A percentile compares a stretch with the other conserved stretches of the same genome.
These are phyloP conservation scores for Drosophila conformis DNA, from an alignment of 2,888 invertebrate species.

Conservation along the genomic window DNA sequence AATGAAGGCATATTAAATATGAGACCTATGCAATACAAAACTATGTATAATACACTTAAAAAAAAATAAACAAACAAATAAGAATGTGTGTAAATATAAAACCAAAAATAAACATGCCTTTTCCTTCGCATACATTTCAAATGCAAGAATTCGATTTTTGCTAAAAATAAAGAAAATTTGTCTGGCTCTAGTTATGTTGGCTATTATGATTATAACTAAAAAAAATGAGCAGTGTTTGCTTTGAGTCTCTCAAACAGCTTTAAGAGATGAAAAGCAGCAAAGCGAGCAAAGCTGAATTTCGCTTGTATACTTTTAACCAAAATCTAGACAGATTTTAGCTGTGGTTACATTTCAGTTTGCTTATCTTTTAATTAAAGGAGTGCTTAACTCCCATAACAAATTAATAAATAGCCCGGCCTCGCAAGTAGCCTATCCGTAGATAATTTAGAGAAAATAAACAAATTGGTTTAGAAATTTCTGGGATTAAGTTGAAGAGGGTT, in stretches of 20 bases:
- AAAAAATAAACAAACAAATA: constrained; percentile 10
- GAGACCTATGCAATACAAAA: constrained; percentile 45
- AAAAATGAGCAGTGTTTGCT: not conserved
- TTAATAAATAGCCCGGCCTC: not conserved
- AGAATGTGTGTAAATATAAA: constrained; percentile 55
- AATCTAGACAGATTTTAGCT: not conserved
- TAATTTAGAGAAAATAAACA: constrained; percentile 15
- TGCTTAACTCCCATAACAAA: not conserved
- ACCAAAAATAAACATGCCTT: constrained; percentile 34
- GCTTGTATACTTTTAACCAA: not conserved
- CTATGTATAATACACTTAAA: constrained; percentile 40
- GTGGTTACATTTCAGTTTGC: not conserved
- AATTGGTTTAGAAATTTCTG: constrained; percentile 51
- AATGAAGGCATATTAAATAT: constrained; percentile 60
- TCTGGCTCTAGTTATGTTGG: not conserved
- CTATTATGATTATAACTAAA: rapidly evolving
- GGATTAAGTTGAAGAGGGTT: constrained; percentile 56
- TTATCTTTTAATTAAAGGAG: not conserved
- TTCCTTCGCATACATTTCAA: constrained; percentile 5
- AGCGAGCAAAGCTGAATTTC: not conserved
- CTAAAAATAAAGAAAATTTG: not conserved
- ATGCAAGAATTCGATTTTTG: not conserved
- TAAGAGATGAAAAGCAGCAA: not conserved
- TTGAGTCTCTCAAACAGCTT: not conserved
- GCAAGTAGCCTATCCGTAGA: constrained; percentile 4